Base-by-base conservation (phyloP, 64 coral and sea anemone genomes). In the Montipora cactus region DNA sequence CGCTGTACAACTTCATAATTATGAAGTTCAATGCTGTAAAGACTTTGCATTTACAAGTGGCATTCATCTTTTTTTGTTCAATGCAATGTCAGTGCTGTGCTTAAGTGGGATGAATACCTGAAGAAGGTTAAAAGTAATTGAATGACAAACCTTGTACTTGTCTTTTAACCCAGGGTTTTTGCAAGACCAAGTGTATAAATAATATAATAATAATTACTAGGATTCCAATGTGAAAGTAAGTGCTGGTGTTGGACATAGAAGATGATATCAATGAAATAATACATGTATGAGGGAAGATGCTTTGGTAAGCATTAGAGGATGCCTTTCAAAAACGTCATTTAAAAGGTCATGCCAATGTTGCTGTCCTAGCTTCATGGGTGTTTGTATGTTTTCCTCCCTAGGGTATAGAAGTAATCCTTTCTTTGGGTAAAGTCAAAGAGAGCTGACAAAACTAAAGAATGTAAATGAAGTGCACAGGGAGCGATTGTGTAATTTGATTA, bases 191-290 rank as follows among this genome's bases (percentile, higher is more conserved):
- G 25, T 37, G 1, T 55, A 55, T 10, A 55, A 55, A 55, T 55
- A 55, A 5, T 55, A 55, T 10, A 55, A 10, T 68, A 68, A 68
- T 37, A 37, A 37, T 37, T 37, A 37, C 66, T 68, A 16, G 66
- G 66, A 68, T 68, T 68, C 19, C 66, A 68, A 68, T 15, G 66
- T 68, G 66, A 68, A 68, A 68, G 66, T 68, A 68, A 68, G 66
- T 14, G 66, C 66, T 68, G 52, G 66, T 16, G 14, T 68, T 68
- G 66, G 66, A 68, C 66, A 68, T 68, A 16, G 66, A 68, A 68
- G 66, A 68, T 11, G 52, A 55, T 55, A 68, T 68, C 4, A 19
- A 68, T 68, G 19, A 68, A 68, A 68, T n/a, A 68, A 68, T 37
- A 37, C 28, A 37, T 37, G 28, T 68, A 68, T 68, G 66, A 68